Percentiles rank a stretch among this genome's conserved stretches.
These are phyloP conservation scores for Nasonia vitripennis DNA, from an alignment of 1,140 invertebrate genomes.

Conservation along the genomic window DNA sequence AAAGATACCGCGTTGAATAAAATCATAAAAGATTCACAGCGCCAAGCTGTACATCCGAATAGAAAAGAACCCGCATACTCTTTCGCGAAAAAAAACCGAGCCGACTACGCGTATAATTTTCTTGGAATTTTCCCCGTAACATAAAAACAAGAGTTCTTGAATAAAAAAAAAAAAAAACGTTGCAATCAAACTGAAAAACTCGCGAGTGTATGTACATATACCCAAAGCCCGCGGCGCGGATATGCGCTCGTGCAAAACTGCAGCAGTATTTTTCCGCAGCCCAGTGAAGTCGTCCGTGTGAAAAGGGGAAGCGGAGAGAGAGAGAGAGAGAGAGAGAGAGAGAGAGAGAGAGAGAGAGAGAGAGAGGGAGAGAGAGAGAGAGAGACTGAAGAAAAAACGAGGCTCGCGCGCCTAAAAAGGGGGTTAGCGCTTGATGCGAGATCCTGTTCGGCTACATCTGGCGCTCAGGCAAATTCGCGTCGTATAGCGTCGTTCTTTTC, in stretches of 20 bases:
- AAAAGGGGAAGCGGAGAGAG: background rate
- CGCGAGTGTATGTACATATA: too few species aligned
- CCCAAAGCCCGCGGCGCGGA: background rate
- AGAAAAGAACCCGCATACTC: too few species aligned
- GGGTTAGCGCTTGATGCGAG: background rate
- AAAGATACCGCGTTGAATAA: too few species aligned
- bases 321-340: background rate
- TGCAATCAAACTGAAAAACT: background rate
- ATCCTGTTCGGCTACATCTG: background rate
- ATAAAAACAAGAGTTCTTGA: background rate
- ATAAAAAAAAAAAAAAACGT: background rate
- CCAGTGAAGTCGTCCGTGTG: background rate
- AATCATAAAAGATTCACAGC: too few species aligned
- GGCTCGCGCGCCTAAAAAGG: background rate
- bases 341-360: too few species aligned
- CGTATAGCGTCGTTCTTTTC: background rate
- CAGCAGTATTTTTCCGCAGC: background rate
- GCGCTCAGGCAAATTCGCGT: too few species aligned
- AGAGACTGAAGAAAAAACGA: background rate
- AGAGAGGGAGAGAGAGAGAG: background rate
- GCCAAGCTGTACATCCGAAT: too few species aligned
- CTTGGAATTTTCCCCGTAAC: background rate
- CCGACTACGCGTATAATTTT: too few species aligned
- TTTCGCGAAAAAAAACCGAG: too few species aligned
- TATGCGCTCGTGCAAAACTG: background rate